Conservation (phyloP, 2,888 invertebrate genomes). For the Dasypogon diadema region DNA sequence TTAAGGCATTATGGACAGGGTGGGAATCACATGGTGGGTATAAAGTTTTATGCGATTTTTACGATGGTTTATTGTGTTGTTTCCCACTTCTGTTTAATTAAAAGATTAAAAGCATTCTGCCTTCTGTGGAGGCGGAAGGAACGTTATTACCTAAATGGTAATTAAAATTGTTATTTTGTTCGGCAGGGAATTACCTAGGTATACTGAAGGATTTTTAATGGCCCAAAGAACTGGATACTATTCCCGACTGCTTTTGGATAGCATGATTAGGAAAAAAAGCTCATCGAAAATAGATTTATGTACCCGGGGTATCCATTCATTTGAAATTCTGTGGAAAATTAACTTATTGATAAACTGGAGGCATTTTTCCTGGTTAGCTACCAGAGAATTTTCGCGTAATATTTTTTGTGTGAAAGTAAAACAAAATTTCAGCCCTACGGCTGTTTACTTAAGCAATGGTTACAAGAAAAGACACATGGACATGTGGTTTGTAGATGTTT, state of each 20-base stretch:
- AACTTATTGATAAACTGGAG: background rate
- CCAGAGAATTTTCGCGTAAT: no score
- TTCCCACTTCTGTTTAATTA: conserved; percentile 16
- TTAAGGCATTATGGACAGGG: background rate
- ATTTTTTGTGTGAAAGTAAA: no score
- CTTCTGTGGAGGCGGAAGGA: background rate
- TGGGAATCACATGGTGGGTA: background rate
- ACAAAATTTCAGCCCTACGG: no score
- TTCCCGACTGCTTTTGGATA: background rate
- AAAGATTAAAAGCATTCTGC: conserved; percentile 23
- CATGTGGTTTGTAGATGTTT: no score
- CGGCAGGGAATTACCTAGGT: background rate
- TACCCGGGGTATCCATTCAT: background rate
- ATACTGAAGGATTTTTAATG: background rate
- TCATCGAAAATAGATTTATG: background rate
- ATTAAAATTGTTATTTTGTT: conserved; percentile 43
- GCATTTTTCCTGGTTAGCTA: background rate
- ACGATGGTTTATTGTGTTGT: conserved; percentile 4
- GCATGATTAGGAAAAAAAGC: conserved; percentile 16
- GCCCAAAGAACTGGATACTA: background rate
- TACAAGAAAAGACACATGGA: no score
- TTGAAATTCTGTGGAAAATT: background rate
- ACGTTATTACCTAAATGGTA: conserved; percentile 32
- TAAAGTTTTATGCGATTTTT: conserved; percentile 1
- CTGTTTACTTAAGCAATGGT: no score